Base-by-base conservation (phyloP, 2,797 vertebrate species). In the Mormyrus hasselquistii region DNA sequence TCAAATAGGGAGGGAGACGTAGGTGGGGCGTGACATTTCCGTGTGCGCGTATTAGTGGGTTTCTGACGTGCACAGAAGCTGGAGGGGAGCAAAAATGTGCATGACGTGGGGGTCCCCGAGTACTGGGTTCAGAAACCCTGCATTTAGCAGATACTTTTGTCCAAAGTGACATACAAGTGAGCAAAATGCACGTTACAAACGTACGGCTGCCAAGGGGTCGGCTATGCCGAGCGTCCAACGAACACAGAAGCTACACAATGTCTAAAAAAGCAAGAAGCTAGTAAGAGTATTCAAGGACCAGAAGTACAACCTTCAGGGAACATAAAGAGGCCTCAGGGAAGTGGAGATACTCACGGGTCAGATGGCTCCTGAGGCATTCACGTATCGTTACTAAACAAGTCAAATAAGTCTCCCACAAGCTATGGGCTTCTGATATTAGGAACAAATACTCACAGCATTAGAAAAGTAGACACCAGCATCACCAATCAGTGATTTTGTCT, bases 391-490 rank as follows among this genome's bases (percentile, higher is more conserved):
- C 38, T 8, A 14, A 19, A 44, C 73, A 44, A 79, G 14, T n/a
- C 73, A 47, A 79, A 79, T 7, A n/a, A n/a, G 73, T 19, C 16
- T 44, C 44, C 38, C 14, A 41, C 73, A 79, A 47, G 19, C 14
- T n/a, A n/a, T 2, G 12, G 38, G 6, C 25, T 73, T 65, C 41
- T n/a, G 14, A 69, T 22, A 44, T 44, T 44, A n/a, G 14, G 3
- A 7, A 79, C 38, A 79, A n/a, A 29, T 38, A 95, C 96, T 96
- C 90, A 97, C 96, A 47, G 96, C 93, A n/a, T 96, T 96, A 12
- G 94, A 93, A 90, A 97, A 97, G 0, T 95, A 95, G 2, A 93
- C 95, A 89, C 96, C 96, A 34, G 92, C 94, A 3, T 94, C 95
- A 91, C 96, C 96, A 1, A 97, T 95, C 0, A 96, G 86, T 0